A percentile compares a stretch with the other conserved stretches of the same genome.
phyloP scores from a whole-genome alignment of 23 tunicate species.

The Ascidia mentula region DNA sequence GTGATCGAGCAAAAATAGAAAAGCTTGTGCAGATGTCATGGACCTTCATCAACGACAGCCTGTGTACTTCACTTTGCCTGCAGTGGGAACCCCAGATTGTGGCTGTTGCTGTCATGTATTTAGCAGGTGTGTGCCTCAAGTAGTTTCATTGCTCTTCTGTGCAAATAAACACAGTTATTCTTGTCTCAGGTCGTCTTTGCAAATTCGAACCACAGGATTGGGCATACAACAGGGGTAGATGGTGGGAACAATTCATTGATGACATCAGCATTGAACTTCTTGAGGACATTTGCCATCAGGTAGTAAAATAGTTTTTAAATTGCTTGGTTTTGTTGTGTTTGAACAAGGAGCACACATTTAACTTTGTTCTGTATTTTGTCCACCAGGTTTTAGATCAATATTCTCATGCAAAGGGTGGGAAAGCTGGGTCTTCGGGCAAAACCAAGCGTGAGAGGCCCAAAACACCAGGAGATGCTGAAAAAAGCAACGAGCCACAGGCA shows the following conservation, averaged over 20 bases:
- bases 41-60: conserved; percentile 90
- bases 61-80: conserved; percentile 76
- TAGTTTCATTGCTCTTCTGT: background rate
- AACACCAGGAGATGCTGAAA: conserved; percentile 81
- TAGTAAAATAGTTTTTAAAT: too few relatives aligned
- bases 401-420: conserved; percentile 48
- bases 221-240: conserved; percentile 81
- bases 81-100: conserved; percentile 95
- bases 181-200: conserved; percentile 48
- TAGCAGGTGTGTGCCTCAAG: conserved; percentile 54
- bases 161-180: background rate
- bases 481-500: conserved; percentile 62
- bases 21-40: conserved; percentile 88
- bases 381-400: conserved; percentile 68
- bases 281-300: conserved; percentile 82
- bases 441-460: conserved; percentile 82
- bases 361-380: background rate
- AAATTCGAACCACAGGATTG: conserved; percentile 90
- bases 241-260: conserved; percentile 98
- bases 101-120: conserved; percentile 93
- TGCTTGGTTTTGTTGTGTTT: too few relatives aligned
- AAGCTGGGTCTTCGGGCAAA: conserved; percentile 39
- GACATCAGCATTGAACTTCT: conserved; percentile 78
- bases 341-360: background rate
- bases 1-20: conserved; percentile 78